These are phyloP conservation scores for Linnaemya vulpina DNA, from an alignment of 2,888 invertebrate genomes.

Conservation along the genomic window DNA sequence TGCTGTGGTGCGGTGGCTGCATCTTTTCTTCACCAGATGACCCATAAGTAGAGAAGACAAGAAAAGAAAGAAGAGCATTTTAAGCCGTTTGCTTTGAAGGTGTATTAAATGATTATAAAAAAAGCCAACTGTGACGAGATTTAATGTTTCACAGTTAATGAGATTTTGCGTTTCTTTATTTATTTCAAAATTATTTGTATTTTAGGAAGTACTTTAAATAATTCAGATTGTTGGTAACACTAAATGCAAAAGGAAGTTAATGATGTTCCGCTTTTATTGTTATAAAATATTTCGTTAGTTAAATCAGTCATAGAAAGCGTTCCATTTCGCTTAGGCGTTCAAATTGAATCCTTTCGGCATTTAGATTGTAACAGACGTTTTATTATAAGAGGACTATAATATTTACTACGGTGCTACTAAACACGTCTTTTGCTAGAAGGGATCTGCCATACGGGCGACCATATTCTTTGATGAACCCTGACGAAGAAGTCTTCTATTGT, in stretches of 20 bases:
- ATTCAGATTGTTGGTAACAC: conserved; percentile 12
- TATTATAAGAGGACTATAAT: no score
- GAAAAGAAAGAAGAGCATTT: conserved; percentile 20
- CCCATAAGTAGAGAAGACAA: conserved; percentile 31
- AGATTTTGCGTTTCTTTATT: conserved; percentile 64
- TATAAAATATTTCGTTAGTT: no score
- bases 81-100: conserved; percentile 48
- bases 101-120: conserved; percentile 69
- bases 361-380: no score
- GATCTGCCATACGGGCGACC: no score
- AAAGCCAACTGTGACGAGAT: conserved; percentile 72
- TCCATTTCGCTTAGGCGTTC: no score
- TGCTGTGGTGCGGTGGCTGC: background rate
- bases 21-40: conserved; percentile 25
- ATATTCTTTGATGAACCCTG: no score
- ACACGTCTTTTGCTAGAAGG: no score
- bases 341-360: no score
- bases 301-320: no score
- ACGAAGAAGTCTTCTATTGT: no score
- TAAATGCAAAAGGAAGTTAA: background rate
- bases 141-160: conserved; percentile 73
- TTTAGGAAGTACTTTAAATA: conserved; percentile 21
- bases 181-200: conserved; percentile 7
- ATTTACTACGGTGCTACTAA: no score
- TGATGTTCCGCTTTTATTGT: no score